Conservation (phyloP, 2,797 vertebrate genomes). For the Amniataba percoides region DNA sequence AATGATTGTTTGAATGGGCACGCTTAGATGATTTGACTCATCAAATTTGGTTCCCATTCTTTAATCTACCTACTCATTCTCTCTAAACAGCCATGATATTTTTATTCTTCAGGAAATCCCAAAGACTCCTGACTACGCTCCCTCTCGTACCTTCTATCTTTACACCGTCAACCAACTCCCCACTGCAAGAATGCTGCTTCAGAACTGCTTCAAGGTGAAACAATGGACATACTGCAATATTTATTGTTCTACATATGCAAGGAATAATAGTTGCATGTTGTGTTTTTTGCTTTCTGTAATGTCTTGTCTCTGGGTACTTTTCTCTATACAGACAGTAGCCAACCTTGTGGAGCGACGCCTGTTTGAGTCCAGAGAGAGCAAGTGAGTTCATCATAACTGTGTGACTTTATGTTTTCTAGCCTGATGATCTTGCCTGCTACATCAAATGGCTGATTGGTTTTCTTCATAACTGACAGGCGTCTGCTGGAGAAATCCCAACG, state of each 20-base stretch:
- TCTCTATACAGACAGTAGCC: conserved; percentile 87
- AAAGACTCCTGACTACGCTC: conserved; percentile 95
- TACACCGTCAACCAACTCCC: conserved; percentile 91
- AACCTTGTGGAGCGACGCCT: conserved; percentile 94
- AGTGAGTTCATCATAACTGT: conserved; percentile 83
- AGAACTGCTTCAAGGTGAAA: conserved; percentile 93
- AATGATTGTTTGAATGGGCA: not conserved
- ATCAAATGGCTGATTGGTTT: conserved; percentile 9
- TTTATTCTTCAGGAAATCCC: conserved; percentile 90
- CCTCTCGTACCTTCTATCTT: conserved; percentile 95
- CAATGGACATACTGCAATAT: not conserved
- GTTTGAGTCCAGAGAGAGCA: conserved; percentile 93
- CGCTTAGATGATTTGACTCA: not conserved
- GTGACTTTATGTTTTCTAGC: not conserved
- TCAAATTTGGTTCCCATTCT: not conserved
- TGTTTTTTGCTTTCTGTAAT: conserved; percentile 5
- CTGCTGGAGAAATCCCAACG: conserved; percentile 96
- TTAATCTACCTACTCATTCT: conserved; percentile 1
- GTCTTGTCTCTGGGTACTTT: conserved; percentile 11
- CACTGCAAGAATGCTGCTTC: conserved; percentile 90
- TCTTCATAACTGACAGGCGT: conserved; percentile 82
- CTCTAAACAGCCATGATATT: conserved; percentile 22
- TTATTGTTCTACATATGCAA: not conserved
- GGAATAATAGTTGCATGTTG: not conserved
- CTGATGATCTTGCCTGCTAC: not conserved